Base-by-base conservation (phyloP, 1,140 invertebrate species). In the Galleria mellonella region DNA sequence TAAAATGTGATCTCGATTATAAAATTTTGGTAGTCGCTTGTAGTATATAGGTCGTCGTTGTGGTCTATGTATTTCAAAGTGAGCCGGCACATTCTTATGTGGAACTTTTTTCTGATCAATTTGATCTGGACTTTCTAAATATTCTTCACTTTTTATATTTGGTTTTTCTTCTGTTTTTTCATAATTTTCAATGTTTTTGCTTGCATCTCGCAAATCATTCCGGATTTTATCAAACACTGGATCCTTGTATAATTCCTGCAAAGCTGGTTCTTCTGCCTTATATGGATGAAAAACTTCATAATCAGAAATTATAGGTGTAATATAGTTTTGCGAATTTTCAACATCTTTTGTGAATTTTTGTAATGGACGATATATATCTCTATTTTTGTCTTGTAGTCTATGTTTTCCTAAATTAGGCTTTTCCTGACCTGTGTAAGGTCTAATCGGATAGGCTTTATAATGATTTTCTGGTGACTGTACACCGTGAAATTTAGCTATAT, bases 201-300 rank as follows among this genome's bases (percentile, higher is more conserved):
- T 77, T 43, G 59, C 77, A 15, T 71, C 55, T 14, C 69, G 47
- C 11, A 87, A 58, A 52, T 86, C 79, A 47, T 76, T 66, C 62
- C 70, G 72, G 30, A 87, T 76, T 61, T 83, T 82, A 30, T 62
- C 42, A 38, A 82, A 54, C 13, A 69, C 47, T 4, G 86, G 86
- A 64, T 87, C 83, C 51, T 74, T 67, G 27, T 84, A 79, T 46
- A 86, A 62, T 37, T 62, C 53, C 32, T 79, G 55, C 13, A 86
- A 54, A n/a, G 68, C 64, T n/a, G 76, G 68, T 45, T 69, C 66
- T 41, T 79, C 73, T 9, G 64, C 61, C 55, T 75, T 69, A 39
- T 86, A 87, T 1, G 85, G 85, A 44, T 84, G 82, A 47, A 71
- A 86, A 4, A 78, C 47, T 58, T 86, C 72, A 62, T 82, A 85